Evolutionary conservation across 2,797 vertebrate species (phyloP).

Genomic region (Martes flavigula): DNA sequence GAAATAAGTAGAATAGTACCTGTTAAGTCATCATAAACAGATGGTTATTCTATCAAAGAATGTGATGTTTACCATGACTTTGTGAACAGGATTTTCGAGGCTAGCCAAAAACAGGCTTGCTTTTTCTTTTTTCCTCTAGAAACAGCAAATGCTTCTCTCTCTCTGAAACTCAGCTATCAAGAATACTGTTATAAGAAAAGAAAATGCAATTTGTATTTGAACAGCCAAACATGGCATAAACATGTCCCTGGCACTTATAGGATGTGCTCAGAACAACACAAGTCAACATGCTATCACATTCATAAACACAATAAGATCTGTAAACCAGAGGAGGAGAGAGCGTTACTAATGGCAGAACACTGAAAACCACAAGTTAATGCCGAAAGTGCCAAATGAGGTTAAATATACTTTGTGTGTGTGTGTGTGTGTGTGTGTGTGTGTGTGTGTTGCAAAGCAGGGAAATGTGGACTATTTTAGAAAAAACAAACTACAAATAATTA

Average conservation of each 20-base stretch:
- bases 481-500: background rate
- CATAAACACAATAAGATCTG: background rate
- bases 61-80: background rate
- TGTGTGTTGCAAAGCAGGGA: background rate
- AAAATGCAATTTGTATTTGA: background rate
- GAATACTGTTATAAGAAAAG: background rate
- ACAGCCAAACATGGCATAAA: background rate
- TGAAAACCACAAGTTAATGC: background rate
- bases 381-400: background rate
- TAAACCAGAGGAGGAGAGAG: background rate
- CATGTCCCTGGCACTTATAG: background rate
- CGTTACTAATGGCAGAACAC: background rate
- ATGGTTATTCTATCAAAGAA: background rate
- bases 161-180: background rate
- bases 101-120: background rate
- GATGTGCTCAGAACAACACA: background rate
- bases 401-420: background rate
- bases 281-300: background rate
- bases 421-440: background rate
- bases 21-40: slow-evolving; percentile 7
- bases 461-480: background rate
- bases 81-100: background rate
- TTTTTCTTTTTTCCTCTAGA: background rate
- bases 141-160: background rate
- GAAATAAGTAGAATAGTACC: background rate